These are phyloP conservation scores for Notolepis coatsorum DNA, from an alignment of 2,797 vertebrate species.

Conservation along the genomic window DNA sequence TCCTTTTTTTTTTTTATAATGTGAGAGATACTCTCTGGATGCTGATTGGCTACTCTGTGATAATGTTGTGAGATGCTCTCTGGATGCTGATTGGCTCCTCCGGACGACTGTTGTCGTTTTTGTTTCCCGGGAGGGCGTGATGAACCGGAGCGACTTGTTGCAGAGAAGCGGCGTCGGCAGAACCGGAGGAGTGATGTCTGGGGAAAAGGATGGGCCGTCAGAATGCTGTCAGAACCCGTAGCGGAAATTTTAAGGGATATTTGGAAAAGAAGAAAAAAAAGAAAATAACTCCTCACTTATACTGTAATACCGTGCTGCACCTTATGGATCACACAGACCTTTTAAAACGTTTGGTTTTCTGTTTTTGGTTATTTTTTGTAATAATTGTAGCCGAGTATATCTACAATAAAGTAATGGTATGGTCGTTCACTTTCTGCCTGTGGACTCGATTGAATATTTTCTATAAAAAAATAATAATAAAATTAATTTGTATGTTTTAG, in stretches of 20 bases:
- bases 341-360: slow-evolving; percentile 78
- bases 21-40: too few relatives aligned
- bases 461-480: background rate
- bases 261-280: slow-evolving; percentile 29
- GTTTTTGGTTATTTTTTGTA: slow-evolving; percentile 73
- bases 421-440: slow-evolving; percentile 68
- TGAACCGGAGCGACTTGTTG: slow-evolving; percentile 69
- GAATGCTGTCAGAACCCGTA: slow-evolving; percentile 85
- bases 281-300: slow-evolving; percentile 67
- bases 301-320: slow-evolving; percentile 88
- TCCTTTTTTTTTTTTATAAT: too few relatives aligned
- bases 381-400: slow-evolving; percentile 96
- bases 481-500: too few relatives aligned
- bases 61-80: too few relatives aligned
- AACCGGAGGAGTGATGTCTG: slow-evolving; percentile 42
- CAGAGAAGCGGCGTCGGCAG: slow-evolving; percentile 79
- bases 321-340: slow-evolving; percentile 93
- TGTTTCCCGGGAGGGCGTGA: too few relatives aligned
- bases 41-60: too few relatives aligned
- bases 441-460: background rate
- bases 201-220: slow-evolving; percentile 83
- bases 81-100: too few relatives aligned
- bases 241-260: slow-evolving; percentile 66
- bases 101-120: too few relatives aligned
- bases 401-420: slow-evolving; percentile 98